phyloP scores from a whole-genome alignment of 2,113 vertebrate genomes.

The Lophochroa leadbeateri region DNA sequence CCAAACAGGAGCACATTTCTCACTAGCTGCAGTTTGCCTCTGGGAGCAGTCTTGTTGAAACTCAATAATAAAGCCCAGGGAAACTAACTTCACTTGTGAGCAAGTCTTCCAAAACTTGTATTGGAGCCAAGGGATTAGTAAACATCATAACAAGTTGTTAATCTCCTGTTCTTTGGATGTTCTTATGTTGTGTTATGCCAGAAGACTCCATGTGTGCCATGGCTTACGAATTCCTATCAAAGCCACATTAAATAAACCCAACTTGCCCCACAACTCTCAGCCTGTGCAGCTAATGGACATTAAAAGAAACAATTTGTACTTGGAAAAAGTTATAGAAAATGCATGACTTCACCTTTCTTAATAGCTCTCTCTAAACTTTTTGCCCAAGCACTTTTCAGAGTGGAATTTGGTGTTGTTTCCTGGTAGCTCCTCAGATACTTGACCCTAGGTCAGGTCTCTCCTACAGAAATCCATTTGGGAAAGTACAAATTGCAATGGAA shows the following conservation, averaged over 20 bases:
- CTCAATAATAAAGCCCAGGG: not conserved
- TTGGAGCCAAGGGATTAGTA: not conserved
- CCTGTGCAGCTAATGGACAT: not conserved
- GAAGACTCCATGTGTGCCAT: not conserved
- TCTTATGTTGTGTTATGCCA: not conserved
- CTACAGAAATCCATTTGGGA: constrained; percentile 8
- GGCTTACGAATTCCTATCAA: not conserved
- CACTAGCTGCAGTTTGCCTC: not conserved
- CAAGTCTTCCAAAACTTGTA: not conserved
- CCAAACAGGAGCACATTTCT: not conserved
- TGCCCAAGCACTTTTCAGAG: not conserved
- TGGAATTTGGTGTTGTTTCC: not conserved
- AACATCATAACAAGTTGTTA: not conserved
- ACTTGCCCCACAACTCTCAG: not conserved
- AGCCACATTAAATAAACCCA: not conserved
- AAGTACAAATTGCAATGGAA: constrained; percentile 38
- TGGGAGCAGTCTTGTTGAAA: not conserved
- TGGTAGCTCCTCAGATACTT: not conserved
- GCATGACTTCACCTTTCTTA: not conserved
- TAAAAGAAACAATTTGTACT: not conserved
- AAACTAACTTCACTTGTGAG: not conserved
- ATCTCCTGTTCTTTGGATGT: not conserved
- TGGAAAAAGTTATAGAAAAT: not conserved
- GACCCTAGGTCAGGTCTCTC: not conserved
- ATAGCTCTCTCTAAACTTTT: not conserved